Evolutionary conservation across 2,113 vertebrate genomes (phyloP), one percentile per base, ranked within the genome.

Genomic region (rat (Rattus norvegicus)): DNA sequence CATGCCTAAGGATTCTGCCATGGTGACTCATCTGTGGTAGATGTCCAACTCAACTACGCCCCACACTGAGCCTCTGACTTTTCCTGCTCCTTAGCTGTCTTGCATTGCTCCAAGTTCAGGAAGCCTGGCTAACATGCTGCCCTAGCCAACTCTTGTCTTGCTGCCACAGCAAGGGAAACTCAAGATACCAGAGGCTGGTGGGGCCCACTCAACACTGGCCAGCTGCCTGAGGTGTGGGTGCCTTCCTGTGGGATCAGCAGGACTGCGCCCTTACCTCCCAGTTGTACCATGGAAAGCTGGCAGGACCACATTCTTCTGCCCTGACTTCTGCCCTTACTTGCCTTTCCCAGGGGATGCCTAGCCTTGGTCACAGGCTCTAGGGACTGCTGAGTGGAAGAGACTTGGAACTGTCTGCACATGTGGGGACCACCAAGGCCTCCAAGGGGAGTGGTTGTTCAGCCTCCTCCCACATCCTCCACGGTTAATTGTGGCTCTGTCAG

Each of bases 301-400:
- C 95, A 93, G 70, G 93, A 84, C 96, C 24, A 33, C 97, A 95
- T 97, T 97, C 95, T 91, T 98, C 86, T 0, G 30, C 47, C 13
- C 0, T 97, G 93, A 97, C 89, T 96, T 90, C 86, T 96, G 91
- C 56, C 93, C 61, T 59, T 56, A 63, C 86, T 83, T 63, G 28
- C 80, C 73, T 33, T 54, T 61, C 88, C 88, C 61, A 28, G 76
- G 20, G 92, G 33, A 63, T 33, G 52, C 73, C 63, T 3, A 5
- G 17, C 24, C 59, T 76, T 12, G 2, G 61, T 61, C n/a, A 12
- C 1, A 7, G 94, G 69, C 63, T 26, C 77, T 11, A 59, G 0
- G 17, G 36, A 24, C 73, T 30, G 7, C 33, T 63, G 61, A 47
- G 54, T 5, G 20, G 70, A 75, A 56, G 88, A 85, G 19, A 43